Percentiles rank a stretch among this genome's conserved stretches.
Evolutionary conservation across 2,888 invertebrate species (phyloP).

Genomic region (Acronicta aceris): DNA sequence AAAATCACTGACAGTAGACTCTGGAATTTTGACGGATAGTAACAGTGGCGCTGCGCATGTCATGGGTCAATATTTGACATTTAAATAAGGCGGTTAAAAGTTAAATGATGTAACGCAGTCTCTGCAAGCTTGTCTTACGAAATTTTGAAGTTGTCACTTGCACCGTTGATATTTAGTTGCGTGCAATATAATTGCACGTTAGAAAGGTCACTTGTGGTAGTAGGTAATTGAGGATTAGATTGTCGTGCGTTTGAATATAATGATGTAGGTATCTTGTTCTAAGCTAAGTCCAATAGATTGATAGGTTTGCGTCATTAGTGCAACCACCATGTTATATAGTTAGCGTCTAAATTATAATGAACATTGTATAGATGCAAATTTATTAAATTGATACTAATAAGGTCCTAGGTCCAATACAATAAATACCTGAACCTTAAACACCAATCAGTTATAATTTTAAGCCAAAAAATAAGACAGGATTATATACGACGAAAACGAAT

Average conservation of each 20-base stretch:
- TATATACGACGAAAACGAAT: neutral
- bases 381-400: no score
- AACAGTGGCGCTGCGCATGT: constrained; percentile 74
- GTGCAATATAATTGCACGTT: constrained; percentile 73
- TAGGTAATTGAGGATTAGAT: constrained; percentile 69
- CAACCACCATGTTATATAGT: constrained; percentile 6
- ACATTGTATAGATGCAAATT: neutral
- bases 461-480: neutral
- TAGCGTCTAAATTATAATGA: constrained; percentile 3
- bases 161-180: constrained; percentile 73
- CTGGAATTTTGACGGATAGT: constrained; percentile 35
- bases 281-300: constrained; percentile 23
- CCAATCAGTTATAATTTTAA: neutral
- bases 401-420: no score
- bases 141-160: constrained; percentile 75
- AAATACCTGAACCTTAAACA: no score
- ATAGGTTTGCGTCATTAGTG: constrained; percentile 38
- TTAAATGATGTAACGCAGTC: constrained; percentile 73
- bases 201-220: constrained; percentile 73
- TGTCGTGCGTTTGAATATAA: constrained; percentile 62
- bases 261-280: constrained; percentile 55
- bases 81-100: constrained; percentile 69
- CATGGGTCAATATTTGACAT: constrained; percentile 87
- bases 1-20: constrained; percentile 14
- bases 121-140: constrained; percentile 67